Evolutionary conservation across 1,140 invertebrate species (phyloP), one percentile per base, ranked within the genome.

Genomic region (Apis dorsata): DNA sequence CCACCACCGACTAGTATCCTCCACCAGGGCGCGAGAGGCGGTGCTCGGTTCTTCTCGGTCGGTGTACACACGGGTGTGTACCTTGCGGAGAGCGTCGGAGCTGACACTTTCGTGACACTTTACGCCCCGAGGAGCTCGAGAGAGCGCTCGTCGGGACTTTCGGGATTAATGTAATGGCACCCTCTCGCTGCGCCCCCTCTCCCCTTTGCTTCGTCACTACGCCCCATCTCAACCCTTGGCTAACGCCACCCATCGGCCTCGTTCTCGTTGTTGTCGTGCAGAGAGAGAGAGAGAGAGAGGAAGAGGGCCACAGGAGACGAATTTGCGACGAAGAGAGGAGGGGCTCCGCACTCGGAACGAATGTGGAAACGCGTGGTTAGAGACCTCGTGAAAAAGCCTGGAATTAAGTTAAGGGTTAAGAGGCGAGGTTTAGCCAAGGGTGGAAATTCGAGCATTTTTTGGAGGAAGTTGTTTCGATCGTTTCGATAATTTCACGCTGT

Each of bases 31-130:
- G 34, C 34, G 34, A 34, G 34, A 24, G 24, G 24, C 24, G 24
- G 34, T 34, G 2, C 34, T 34, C 24, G 24, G 34, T 34, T 34
- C 34, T 34, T 34, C 34, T 34, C 34, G 2, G 24, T 49, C 68
- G 84, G 24, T 81, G 85, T 81, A 84, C 86, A 79, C 78, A 66
- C 72, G 62, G 15, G 55, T 76, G 85, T 86, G 85, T 78, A 86
- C 87, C 86, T 85, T 70, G 79, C 60, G 83, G 78, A 78, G 85
- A 89, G 91, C 90, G 91, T 91, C 90, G 90, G 90, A 89, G 90
- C 86, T 89, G 89, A 91, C 90, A 87, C 88, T 79, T 85, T 86
- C 87, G 85, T 88, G 87, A 90, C 89, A 91, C 91, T 92, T 91
- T 88, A 86, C 88, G 88, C 85, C 88, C 88, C 76, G 77, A 84